Evolutionary conservation across 2,888 invertebrate genomes (phyloP), one percentile per base, ranked within the genome.

Genomic region (Seira sanloemensis): DNA sequence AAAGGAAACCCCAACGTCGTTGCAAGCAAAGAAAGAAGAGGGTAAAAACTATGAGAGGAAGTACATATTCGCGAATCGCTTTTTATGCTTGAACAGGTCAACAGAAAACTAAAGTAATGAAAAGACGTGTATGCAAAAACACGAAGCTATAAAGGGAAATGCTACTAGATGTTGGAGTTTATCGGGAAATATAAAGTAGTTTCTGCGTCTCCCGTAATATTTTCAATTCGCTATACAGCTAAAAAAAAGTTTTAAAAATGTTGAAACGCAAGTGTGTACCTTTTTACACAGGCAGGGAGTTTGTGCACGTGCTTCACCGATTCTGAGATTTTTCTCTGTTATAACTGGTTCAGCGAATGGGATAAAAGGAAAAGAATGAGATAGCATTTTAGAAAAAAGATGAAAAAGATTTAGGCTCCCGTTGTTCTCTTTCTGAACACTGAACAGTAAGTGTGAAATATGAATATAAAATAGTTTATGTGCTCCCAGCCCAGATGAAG

Each of bases 11-110:
- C 27, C 26, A 18, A 7, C 18, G 68, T 26, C 5, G 68, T 9
- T 12, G 27, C 26, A 26, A 71, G 23, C 2, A 37, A 26, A 69
- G 18, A 21, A 18, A 67, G 67, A 23, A n/a, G 24, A 58, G 23
- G 54, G 54, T 50, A 37, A 37, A 37, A 37, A 37, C 69, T 12
- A 25, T 18, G 46, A 18, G 1, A 54, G 37, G 19, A 46, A 27
- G 77, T 23, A 73, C 26, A 69, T 69, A 69, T 76, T 68, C 62
- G 78, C 78, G 25, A 78, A 78, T 71, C 71, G 54, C 77, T 58
- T 71, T 78, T 71, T 65, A 71, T 71, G 71, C 78, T 78, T 71
- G 25, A 62, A 19, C 69, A 71, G 25, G 23, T 71, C 50, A 62
- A 26, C 69, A 71, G 25, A 21, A 18, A 62, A 46, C 12, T 50